A percentile compares a stretch with the other conserved stretches of the same genome.
These are phyloP conservation scores for Myripristis jacobus DNA, from an alignment of 2,797 vertebrate genomes.

Conservation along the genomic window DNA sequence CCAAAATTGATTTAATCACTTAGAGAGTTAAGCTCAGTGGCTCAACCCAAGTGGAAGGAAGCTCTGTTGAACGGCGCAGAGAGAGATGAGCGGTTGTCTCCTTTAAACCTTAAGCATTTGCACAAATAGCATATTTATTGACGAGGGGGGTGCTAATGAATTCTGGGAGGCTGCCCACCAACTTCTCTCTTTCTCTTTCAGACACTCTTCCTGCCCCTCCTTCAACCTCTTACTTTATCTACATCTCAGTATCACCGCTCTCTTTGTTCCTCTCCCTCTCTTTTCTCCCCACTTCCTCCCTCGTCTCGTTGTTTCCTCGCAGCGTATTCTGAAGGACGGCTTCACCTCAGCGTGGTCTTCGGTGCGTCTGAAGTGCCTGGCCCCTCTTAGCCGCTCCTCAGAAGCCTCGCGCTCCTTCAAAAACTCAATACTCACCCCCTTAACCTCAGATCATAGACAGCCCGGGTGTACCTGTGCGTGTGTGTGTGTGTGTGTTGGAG, in stretches of 20 bases:
- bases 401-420: not conserved
- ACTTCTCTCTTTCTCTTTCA: not conserved
- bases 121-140: slow-evolving; percentile 24
- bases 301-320: not conserved
- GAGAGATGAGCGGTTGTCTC: slow-evolving; percentile 23
- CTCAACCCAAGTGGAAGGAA: slow-evolving; percentile 39
- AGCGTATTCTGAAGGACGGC: slow-evolving; percentile 20
- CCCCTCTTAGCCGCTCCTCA: not conserved
- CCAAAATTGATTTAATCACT: slow-evolving; percentile 60
- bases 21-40: slow-evolving; percentile 44
- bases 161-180: not conserved
- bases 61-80: not conserved
- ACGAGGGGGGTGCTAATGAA: slow-evolving; percentile 12
- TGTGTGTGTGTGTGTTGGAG: not conserved
- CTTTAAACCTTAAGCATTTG: slow-evolving; percentile 19
- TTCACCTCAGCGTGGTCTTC: not conserved
- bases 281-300: not conserved
- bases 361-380: slow-evolving; percentile 18
- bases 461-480: not conserved
- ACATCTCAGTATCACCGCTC: not conserved
- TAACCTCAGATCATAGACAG: slow-evolving; percentile 6
- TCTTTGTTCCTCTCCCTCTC: not conserved
- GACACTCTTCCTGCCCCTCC: not conserved
- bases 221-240: slow-evolving; percentile 1
- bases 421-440: slow-evolving; percentile 8